phyloP scores from a whole-genome alignment of 2,888 invertebrate genomes.

The Reticulitermes lucifugus region DNA sequence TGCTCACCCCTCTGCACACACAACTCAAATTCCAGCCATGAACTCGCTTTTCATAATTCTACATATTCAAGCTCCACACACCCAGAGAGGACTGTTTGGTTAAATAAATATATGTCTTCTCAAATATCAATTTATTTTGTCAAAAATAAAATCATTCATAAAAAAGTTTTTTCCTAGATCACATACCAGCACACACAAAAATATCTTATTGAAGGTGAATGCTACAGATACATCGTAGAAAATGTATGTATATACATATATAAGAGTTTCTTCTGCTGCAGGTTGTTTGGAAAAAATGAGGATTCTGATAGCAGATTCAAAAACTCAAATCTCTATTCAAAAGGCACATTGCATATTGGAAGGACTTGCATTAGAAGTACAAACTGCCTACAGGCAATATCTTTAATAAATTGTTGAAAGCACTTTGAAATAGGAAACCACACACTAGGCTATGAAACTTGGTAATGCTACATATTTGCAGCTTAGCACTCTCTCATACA shows the following conservation, averaged over 20 bases:
- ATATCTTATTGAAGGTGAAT: conserved; percentile 36
- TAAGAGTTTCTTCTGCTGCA: conserved; percentile 30
- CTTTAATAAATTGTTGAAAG: conserved; percentile 34
- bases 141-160: conserved; percentile 52
- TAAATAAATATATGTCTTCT: neutral
- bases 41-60: too few relatives aligned
- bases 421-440: conserved; percentile 33
- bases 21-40: too few relatives aligned
- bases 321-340: conserved; percentile 38
- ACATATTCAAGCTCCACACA: too few relatives aligned
- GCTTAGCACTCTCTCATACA: conserved; percentile 29
- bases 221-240: conserved; percentile 40
- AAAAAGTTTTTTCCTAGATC: conserved; percentile 43
- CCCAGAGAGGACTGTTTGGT: neutral
- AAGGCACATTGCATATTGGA: conserved; percentile 43
- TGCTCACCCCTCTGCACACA: too few relatives aligned
- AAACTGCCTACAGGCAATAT: conserved; percentile 38
- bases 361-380: conserved; percentile 36
- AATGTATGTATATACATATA: conserved; percentile 38
- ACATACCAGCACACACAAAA: conserved; percentile 46
- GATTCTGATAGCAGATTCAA: conserved; percentile 42
- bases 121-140: conserved; percentile 47
- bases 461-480: neutral
- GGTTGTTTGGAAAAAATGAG: conserved; percentile 38
- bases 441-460: neutral